A percentile compares a stretch with the other conserved stretches of the same genome.
phyloP scores from a whole-genome alignment of 2,113 vertebrate genomes.

The Cyanocitta stelleri region DNA sequence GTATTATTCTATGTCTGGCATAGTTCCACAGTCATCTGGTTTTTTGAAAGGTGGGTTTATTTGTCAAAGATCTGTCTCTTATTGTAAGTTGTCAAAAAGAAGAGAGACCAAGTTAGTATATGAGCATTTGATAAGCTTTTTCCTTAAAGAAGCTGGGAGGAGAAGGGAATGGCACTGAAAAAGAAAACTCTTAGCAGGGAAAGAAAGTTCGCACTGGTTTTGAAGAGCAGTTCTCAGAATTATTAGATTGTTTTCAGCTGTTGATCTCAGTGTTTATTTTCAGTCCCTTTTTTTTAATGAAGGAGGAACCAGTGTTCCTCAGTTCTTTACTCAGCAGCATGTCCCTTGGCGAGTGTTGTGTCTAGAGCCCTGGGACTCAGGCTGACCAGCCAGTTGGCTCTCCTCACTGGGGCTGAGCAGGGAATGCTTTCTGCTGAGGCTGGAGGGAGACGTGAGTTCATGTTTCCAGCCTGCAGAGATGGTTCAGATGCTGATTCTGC shows the following conservation, averaged over 20 bases:
- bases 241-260: not conserved
- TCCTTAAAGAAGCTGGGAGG: not conserved
- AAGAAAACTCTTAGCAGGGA: not conserved
- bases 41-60: not conserved
- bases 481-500: not conserved
- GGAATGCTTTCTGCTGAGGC: not conserved
- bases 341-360: not conserved
- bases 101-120: not conserved
- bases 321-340: not conserved
- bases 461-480: not conserved
- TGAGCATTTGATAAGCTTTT: not conserved
- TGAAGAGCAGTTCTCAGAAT: not conserved
- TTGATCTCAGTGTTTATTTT: constrained; percentile 29
- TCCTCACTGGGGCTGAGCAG: not conserved
- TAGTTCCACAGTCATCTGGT: not conserved
- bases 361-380: not conserved
- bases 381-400: not conserved
- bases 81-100: not conserved
- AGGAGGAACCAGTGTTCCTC: not conserved
- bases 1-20: not conserved
- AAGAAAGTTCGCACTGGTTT: not conserved
- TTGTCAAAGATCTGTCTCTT: not conserved
- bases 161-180: not conserved
- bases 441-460: not conserved
- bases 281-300: not conserved